Evolutionary conservation across 1,140 invertebrate genomes (phyloP).

Genomic region (Drosophila parabipectinata): DNA sequence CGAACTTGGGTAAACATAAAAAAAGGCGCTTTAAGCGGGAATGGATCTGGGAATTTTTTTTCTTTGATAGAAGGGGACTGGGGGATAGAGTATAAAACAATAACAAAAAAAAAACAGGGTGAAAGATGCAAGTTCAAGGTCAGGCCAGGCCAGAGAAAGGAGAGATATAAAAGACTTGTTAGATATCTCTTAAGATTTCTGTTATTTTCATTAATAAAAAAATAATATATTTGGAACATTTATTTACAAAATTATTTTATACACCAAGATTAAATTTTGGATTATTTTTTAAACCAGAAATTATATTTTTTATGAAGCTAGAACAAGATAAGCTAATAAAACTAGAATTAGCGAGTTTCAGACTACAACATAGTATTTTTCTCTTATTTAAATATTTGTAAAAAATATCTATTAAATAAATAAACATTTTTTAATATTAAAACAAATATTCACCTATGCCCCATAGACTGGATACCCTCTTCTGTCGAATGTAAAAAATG

Average conservation of each 20-base stretch:
- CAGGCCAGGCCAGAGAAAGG: neutral
- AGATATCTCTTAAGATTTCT: no score
- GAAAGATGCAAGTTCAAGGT: constrained; percentile 62
- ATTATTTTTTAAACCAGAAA: no score
- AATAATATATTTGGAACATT: no score
- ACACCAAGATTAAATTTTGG: no score
- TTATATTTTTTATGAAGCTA: no score
- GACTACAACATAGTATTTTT: no score
- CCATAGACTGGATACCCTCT: neutral
- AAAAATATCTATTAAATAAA: no score
- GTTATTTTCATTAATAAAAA: no score
- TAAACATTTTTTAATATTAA: neutral
- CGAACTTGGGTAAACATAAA: neutral
- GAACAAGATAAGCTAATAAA: no score
- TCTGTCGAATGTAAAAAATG: neutral
- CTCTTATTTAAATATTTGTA: neutral
- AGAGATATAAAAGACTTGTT: neutral
- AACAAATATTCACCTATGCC: neutral
- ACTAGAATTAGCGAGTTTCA: no score
- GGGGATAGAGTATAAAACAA: neutral
- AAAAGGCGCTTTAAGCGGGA: constrained; percentile 5
- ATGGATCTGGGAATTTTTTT: constrained; percentile 21
- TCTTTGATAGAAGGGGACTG: neutral
- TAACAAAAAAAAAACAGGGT: neutral
- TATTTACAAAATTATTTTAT: no score